phyloP scores from a whole-genome alignment of 2,113 vertebrate species.

The Podarcis muralis region DNA sequence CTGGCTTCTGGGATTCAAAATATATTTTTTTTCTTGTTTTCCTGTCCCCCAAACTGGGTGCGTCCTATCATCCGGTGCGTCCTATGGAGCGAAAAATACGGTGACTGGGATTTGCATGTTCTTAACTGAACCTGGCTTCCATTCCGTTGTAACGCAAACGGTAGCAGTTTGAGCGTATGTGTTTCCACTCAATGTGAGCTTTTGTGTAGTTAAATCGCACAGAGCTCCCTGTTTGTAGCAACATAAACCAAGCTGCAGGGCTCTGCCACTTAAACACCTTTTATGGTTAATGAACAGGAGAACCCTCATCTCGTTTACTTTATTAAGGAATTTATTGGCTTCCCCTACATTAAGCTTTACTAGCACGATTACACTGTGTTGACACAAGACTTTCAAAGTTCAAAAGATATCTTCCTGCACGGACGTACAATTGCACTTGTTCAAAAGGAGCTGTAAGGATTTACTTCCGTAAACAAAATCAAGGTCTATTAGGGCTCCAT shows the following conservation, averaged over 20 bases:
- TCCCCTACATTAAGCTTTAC: conserved; percentile 40
- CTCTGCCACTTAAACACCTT: neutral
- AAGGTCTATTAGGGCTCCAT: neutral
- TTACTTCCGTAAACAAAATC: conserved; percentile 40
- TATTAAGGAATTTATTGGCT: conserved; percentile 50
- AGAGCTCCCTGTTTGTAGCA: conserved; percentile 27
- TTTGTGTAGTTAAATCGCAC: neutral
- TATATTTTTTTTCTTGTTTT: too few relatives aligned
- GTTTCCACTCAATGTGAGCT: neutral
- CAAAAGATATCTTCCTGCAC: conserved; percentile 21
- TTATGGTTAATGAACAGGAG: conserved; percentile 56
- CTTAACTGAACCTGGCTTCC: neutral
- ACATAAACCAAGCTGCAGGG: neutral
- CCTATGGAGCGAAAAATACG: too few relatives aligned
- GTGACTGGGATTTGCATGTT: neutral
- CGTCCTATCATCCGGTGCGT: too few relatives aligned
- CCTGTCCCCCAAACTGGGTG: too few relatives aligned
- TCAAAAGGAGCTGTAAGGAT: conserved; percentile 12
- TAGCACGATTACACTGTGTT: conserved; percentile 45
- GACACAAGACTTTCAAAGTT: conserved; percentile 38
- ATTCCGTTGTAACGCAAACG: conserved; percentile 2
- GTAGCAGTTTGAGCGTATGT: neutral
- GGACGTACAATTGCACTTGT: neutral
- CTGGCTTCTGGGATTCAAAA: too few relatives aligned
- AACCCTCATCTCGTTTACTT: conserved; percentile 32